Percentiles rank a stretch among this genome's conserved stretches.
phyloP scores from a whole-genome alignment of 2,113 vertebrate genomes.

The Pterocles burchelli region DNA sequence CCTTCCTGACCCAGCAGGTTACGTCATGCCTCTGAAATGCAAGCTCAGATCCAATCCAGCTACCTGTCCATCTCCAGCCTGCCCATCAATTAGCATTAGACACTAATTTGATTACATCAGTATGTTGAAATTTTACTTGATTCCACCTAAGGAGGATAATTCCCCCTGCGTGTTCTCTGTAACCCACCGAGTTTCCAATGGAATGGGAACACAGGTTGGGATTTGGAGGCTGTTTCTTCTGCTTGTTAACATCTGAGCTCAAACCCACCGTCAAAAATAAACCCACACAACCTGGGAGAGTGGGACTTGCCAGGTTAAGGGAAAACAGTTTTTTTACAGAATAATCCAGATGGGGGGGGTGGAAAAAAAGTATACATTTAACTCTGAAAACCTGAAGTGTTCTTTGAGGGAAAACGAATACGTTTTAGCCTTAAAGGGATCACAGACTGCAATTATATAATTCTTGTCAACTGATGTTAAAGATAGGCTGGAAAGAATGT shows the following conservation, averaged over 20 bases:
- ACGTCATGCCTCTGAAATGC: slow-evolving; percentile 33
- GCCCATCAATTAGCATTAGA: slow-evolving; percentile 57
- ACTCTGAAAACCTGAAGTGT: slow-evolving; percentile 78
- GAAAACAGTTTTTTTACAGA: slow-evolving; percentile 42
- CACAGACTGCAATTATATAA: slow-evolving; percentile 95
- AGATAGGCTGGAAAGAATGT: slow-evolving; percentile 86
- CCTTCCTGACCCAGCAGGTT: slow-evolving; percentile 36
- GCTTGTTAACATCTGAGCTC: slow-evolving; percentile 58
- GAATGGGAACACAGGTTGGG: slow-evolving; percentile 54
- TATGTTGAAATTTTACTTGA: slow-evolving; percentile 61
- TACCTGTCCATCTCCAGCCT: slow-evolving; percentile 45
- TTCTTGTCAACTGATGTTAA: slow-evolving; percentile 89
- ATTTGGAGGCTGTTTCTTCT: slow-evolving; percentile 35
- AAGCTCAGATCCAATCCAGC: slow-evolving; percentile 34
- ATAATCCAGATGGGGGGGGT: slow-evolving; percentile 9
- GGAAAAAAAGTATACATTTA: slow-evolving; percentile 29
- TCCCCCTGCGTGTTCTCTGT: slow-evolving; percentile 29
- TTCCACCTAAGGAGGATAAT: slow-evolving; percentile 48
- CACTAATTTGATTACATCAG: slow-evolving; percentile 60
- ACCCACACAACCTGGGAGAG: slow-evolving; percentile 9
- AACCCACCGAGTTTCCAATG: slow-evolving; percentile 48
- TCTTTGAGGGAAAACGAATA: slow-evolving; percentile 86
- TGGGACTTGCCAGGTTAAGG: slow-evolving; percentile 34
- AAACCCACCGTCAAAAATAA: slow-evolving; percentile 56
- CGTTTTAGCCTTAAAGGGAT: slow-evolving; percentile 83